Conservation (phyloP, 2,113 vertebrate genomes). For the Sarotherodon lohbergeri region DNA sequence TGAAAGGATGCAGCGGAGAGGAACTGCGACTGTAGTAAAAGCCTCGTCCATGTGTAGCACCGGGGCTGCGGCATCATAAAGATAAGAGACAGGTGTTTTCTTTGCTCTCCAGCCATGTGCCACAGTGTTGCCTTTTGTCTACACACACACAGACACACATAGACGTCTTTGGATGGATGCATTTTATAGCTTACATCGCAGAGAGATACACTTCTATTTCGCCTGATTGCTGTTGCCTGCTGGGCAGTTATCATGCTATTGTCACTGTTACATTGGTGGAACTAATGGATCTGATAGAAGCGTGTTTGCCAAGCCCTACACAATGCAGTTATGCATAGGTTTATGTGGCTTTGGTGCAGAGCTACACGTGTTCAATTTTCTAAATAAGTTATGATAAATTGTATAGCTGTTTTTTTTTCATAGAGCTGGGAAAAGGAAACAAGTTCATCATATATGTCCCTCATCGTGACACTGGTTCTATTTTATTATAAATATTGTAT, state of each 20-base stretch:
- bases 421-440: neutral
- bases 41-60: neutral
- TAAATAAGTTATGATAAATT: neutral
- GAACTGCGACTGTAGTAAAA: slow-evolving; percentile 22
- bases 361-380: neutral
- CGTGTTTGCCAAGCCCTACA: neutral
- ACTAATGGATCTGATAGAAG: slow-evolving; percentile 50
- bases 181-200: slow-evolving; percentile 57
- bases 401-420: neutral
- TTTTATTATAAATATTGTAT: neutral
- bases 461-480: neutral
- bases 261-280: slow-evolving; percentile 57
- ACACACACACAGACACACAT: slow-evolving; percentile 23
- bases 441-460: neutral
- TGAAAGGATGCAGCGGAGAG: slow-evolving; percentile 19
- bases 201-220: slow-evolving; percentile 65
- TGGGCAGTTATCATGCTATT: slow-evolving; percentile 57
- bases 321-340: neutral
- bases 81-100: slow-evolving; percentile 57
- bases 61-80: slow-evolving; percentile 41
- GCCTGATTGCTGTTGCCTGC: slow-evolving; percentile 56
- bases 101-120: slow-evolving; percentile 29
- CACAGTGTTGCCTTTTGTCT: slow-evolving; percentile 35
- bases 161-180: slow-evolving; percentile 51
- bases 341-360: neutral